Evolutionary conservation across 1,140 invertebrate genomes (phyloP).

Genomic region (Pseudachorutes palmiensis): DNA sequence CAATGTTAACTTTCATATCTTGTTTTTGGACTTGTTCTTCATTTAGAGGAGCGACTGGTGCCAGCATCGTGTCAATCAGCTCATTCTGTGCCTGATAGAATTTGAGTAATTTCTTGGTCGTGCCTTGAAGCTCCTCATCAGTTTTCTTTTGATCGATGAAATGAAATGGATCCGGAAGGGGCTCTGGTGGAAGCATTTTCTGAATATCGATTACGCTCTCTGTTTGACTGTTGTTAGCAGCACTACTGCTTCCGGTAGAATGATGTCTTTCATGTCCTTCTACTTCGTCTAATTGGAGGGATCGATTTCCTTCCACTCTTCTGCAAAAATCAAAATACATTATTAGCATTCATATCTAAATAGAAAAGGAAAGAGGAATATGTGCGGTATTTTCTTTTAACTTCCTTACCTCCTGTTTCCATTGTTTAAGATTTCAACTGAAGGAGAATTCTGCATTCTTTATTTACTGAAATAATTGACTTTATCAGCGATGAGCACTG

Average conservation of each 20-base stretch:
- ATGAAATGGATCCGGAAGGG: constrained; percentile 8
- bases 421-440: no score
- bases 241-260: background rate
- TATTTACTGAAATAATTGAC: no score
- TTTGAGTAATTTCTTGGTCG: constrained; percentile 1
- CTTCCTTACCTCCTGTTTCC: no score
- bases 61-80: constrained; percentile 4
- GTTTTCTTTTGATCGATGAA: constrained; percentile 3
- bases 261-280: background rate
- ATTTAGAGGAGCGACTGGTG: background rate
- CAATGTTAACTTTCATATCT: constrained; percentile 10
- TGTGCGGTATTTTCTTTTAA: no score
- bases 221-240: background rate
- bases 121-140: background rate
- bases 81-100: constrained; percentile 11
- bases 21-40: background rate
- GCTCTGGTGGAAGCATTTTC: background rate
- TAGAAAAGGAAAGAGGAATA: background rate
- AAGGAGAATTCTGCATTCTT: no score
- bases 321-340: background rate
- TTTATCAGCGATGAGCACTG: no score
- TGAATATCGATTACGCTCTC: constrained; percentile 5
- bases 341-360: background rate
- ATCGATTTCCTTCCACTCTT: background rate
- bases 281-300: background rate